phyloP scores from a whole-genome alignment of 2,113 vertebrate genomes.

The Sterna hirundo region DNA sequence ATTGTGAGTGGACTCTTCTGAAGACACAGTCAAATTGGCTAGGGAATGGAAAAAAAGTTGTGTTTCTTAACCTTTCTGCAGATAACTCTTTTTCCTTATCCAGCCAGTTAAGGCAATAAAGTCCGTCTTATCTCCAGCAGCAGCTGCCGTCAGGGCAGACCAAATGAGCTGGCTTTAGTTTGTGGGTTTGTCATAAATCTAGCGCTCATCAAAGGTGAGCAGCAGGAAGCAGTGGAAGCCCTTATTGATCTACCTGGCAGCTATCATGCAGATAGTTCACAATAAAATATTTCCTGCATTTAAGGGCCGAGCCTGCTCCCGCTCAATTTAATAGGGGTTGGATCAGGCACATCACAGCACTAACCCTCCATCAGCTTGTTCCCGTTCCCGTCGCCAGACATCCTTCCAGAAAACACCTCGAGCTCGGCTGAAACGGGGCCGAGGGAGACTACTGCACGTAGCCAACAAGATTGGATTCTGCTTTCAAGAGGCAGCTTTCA shows the following conservation, averaged over 20 bases:
- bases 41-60: neutral
- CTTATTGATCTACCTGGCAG: slow-evolving; percentile 47
- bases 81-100: neutral
- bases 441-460: neutral
- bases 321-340: neutral
- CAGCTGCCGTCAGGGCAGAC: slow-evolving; percentile 5
- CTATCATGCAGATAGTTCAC: slow-evolving; percentile 31
- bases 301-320: slow-evolving; percentile 9
- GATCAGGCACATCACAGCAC: neutral
- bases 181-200: slow-evolving; percentile 31
- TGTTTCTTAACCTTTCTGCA: slow-evolving; percentile 15
- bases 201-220: slow-evolving; percentile 41
- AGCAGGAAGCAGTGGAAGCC: slow-evolving; percentile 36
- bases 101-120: slow-evolving; percentile 31
- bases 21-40: neutral
- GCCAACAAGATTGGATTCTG: neutral
- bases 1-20: neutral
- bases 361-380: neutral
- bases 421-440: neutral
- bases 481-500: neutral
- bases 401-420: neutral
- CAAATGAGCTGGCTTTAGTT: slow-evolving; percentile 29
- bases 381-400: neutral
- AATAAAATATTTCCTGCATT: slow-evolving; percentile 47
- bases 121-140: slow-evolving; percentile 29